These are phyloP conservation scores for Idaea aversata DNA, from an alignment of 2,888 invertebrate species.

Conservation along the genomic window DNA sequence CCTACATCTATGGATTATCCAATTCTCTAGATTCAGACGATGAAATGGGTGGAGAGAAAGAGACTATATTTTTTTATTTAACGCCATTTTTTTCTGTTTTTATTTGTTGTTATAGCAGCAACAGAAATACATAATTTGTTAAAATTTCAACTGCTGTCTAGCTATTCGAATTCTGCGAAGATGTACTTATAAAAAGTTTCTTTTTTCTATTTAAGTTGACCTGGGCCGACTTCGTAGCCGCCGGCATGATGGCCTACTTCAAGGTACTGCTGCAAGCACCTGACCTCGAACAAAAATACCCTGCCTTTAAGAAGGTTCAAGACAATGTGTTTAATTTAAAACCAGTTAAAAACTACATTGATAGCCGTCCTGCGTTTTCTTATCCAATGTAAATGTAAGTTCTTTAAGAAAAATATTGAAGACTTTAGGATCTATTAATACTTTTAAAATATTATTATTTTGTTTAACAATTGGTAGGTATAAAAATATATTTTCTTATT, in stretches of 20 bases:
- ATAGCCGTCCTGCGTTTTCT: slow-evolving; percentile 24
- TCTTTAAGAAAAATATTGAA: no score
- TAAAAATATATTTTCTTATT: neutral
- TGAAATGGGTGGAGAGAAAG: no score
- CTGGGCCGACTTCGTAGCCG: slow-evolving; percentile 46
- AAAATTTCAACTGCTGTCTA: no score
- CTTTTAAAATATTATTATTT: neutral
- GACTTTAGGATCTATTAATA: no score
- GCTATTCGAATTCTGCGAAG: neutral
- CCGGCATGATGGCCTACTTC: slow-evolving; percentile 40
- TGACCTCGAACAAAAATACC: slow-evolving; percentile 52
- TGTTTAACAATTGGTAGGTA: neutral
- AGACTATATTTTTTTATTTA: no score
- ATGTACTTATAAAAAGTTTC: neutral
- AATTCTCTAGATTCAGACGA: no score
- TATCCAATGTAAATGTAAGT: neutral
- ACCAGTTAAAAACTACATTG: slow-evolving; percentile 57
- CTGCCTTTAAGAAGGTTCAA: slow-evolving; percentile 51
- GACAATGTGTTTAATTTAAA: slow-evolving; percentile 47
- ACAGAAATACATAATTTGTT: no score
- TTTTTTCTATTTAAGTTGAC: slow-evolving; percentile 37
- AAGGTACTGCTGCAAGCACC: slow-evolving; percentile 36
- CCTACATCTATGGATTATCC: no score
- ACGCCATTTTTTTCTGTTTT: no score
- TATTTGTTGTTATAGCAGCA: no score